Evolutionary conservation across 2,797 vertebrate genomes (phyloP).

Genomic region (Poeciliopsis infans): DNA sequence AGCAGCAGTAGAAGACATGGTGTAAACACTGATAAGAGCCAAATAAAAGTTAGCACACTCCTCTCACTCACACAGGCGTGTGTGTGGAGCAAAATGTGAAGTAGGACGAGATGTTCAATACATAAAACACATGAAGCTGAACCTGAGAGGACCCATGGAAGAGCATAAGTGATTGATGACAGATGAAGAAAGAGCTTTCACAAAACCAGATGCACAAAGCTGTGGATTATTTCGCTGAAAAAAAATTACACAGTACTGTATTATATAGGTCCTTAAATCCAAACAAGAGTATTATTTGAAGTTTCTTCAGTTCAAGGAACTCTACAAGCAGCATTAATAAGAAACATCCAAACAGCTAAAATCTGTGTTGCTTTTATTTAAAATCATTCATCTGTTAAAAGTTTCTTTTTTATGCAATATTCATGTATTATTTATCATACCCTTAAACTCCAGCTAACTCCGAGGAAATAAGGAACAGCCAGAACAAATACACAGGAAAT

Average conservation of each 20-base stretch:
- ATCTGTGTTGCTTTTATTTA: neutral
- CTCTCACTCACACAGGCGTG: slow-evolving; percentile 13
- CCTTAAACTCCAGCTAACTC: neutral
- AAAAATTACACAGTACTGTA: neutral
- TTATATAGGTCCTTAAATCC: slow-evolving; percentile 1
- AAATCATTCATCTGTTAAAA: neutral
- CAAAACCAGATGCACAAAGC: slow-evolving; percentile 33
- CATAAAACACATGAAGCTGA: slow-evolving; percentile 15
- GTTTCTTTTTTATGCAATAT: neutral
- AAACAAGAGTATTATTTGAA: neutral
- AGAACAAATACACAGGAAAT: neutral
- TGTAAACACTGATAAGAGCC: slow-evolving; percentile 45
- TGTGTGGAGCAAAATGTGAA: neutral
- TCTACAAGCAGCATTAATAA: neutral
- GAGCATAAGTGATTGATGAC: slow-evolving; percentile 24
- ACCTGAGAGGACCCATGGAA: neutral
- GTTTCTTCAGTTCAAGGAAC: neutral
- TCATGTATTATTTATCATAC: neutral
- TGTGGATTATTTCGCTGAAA: neutral
- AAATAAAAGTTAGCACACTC: slow-evolving; percentile 39
- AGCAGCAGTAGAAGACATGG: slow-evolving; percentile 26
- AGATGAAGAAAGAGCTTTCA: slow-evolving; percentile 20
- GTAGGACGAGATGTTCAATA: slow-evolving; percentile 21
- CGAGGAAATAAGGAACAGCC: neutral
- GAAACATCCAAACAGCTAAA: neutral